Conservation (phyloP, 2,888 invertebrate species). For the Mesoligia furuncula region DNA sequence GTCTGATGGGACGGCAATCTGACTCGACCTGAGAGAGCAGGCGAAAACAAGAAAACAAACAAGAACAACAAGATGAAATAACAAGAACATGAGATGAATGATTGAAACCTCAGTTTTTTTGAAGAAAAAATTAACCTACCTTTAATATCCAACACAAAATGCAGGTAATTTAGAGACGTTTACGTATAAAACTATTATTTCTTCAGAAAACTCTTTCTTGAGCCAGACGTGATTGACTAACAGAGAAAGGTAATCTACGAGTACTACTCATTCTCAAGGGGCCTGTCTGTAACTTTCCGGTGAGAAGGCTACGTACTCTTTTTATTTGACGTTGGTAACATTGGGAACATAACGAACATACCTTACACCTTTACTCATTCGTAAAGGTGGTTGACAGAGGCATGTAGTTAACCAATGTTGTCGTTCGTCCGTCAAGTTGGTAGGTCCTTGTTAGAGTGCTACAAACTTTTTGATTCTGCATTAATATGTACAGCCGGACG, state of each 20-base stretch:
- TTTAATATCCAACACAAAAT: not conserved
- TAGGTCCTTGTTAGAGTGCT: not conserved
- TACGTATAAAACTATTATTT: not conserved
- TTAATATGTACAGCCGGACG: not conserved
- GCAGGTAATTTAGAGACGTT: not conserved
- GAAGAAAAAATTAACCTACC: not conserved
- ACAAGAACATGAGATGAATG: not conserved
- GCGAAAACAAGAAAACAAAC: not conserved
- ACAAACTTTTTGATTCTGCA: not conserved
- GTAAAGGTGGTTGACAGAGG: not conserved
- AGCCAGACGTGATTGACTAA: conserved; percentile 37
- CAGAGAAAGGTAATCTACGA: conserved; percentile 46
- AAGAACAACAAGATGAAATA: not conserved
- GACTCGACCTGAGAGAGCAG: not conserved
- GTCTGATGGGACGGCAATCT: not conserved
- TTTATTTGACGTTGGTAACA: conserved; percentile 2
- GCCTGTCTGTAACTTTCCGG: not conserved
- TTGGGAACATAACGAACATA: not conserved
- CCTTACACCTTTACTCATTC: not conserved
- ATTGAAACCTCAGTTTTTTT: not conserved
- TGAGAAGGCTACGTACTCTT: conserved; percentile 1
- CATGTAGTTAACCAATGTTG: not conserved
- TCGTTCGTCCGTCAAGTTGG: not conserved
- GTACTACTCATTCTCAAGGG: conserved; percentile 20
- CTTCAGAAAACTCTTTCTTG: not conserved